A percentile compares a stretch with the other conserved stretches of the same genome.
Evolutionary conservation across 1,140 invertebrate genomes (phyloP).

Genomic region (Drosophila azteca): DNA sequence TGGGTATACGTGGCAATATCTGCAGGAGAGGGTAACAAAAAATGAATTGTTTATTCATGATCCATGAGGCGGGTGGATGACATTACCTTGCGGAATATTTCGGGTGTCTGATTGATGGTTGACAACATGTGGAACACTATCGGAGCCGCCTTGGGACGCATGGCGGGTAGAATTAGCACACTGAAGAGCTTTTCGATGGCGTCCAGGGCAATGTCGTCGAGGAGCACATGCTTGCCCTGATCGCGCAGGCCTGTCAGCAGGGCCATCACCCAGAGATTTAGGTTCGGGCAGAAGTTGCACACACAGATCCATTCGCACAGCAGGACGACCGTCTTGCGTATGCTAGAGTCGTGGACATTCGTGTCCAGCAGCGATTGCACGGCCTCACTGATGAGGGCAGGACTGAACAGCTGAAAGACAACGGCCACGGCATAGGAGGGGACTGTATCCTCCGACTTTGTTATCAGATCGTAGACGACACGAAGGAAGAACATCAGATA

Average conservation of each 20-base stretch:
- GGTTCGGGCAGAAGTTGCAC: constrained; percentile 84
- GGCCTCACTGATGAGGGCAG: constrained; percentile 82
- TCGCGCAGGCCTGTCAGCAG: constrained; percentile 85
- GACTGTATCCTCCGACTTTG: constrained; percentile 64
- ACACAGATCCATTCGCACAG: constrained; percentile 85
- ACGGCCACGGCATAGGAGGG: constrained; percentile 85
- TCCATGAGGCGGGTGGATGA: too few relatives aligned
- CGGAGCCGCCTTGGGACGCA: constrained; percentile 83
- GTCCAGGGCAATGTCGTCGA: constrained; percentile 84
- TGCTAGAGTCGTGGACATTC: constrained; percentile 82
- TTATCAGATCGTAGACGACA: constrained; percentile 84
- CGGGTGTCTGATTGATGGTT: constrained; percentile 83
- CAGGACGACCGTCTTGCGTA: constrained; percentile 83
- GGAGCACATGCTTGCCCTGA: constrained; percentile 84
- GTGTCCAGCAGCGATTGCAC: constrained; percentile 83
- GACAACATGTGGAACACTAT: constrained; percentile 85
- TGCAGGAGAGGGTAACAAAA: constrained; percentile 9
- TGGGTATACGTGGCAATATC: constrained; percentile 78
- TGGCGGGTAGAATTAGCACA: constrained; percentile 83
- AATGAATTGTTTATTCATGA: not conserved
- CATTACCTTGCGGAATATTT: constrained; percentile 84
- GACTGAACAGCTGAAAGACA: constrained; percentile 85
- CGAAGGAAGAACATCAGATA: constrained; percentile 78
- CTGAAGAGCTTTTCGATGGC: constrained; percentile 84
- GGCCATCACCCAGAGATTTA: constrained; percentile 85